A percentile compares a stretch with the other conserved stretches of the same genome.
Evolutionary conservation across 2,888 invertebrate species (phyloP).

Genomic region (Ochropleura plecta): DNA sequence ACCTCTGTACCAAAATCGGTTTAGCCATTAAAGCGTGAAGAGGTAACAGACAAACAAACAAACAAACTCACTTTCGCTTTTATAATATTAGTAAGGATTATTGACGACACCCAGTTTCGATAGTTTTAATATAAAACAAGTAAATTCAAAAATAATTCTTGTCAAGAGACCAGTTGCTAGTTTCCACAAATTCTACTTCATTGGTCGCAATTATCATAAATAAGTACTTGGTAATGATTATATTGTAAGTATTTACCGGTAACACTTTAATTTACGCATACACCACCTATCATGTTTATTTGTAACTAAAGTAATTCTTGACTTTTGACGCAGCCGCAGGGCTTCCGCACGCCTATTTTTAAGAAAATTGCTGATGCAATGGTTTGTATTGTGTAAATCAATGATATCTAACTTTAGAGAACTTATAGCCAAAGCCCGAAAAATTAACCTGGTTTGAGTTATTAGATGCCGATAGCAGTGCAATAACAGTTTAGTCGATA

Average conservation of each 20-base stretch:
- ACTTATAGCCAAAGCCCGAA: not conserved
- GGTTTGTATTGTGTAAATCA: too few relatives aligned
- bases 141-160: not conserved
- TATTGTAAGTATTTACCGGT: not conserved
- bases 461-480: not conserved
- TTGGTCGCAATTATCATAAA: not conserved
- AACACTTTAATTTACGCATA: constrained; percentile 10
- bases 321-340: not conserved
- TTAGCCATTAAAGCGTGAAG: too few relatives aligned
- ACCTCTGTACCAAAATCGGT: too few relatives aligned
- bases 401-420: not conserved
- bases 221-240: not conserved
- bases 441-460: not conserved
- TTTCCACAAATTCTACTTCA: not conserved
- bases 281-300: not conserved
- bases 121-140: not conserved
- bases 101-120: not conserved
- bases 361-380: not conserved
- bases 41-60: too few relatives aligned
- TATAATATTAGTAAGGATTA: too few relatives aligned
- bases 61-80: too few relatives aligned
- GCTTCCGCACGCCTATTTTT: not conserved
- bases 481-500: not conserved
- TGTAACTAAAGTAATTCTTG: not conserved
- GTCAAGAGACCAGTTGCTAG: not conserved